Percentiles rank a stretch among this genome's conserved stretches.
Evolutionary conservation across 2,888 invertebrate genomes (phyloP).

Genomic region (Lepidochitona cinerea): DNA sequence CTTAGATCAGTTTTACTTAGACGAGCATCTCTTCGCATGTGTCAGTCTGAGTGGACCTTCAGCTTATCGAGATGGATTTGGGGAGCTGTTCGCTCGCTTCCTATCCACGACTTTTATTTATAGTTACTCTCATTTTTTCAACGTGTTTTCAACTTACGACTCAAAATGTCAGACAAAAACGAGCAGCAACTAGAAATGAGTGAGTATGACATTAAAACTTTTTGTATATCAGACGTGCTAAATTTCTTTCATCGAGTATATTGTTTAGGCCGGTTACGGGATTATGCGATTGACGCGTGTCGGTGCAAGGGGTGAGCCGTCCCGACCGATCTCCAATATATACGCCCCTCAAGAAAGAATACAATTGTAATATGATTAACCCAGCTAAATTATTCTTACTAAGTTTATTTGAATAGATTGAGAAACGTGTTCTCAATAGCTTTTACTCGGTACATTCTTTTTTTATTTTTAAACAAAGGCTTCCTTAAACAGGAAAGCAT

Average conservation of each 20-base stretch:
- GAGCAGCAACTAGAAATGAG: not conserved
- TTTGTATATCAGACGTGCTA: not conserved
- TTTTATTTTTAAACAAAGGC: no score
- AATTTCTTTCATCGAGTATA: not conserved
- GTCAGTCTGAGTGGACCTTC: not conserved
- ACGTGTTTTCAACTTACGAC: not conserved
- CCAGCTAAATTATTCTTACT: no score
- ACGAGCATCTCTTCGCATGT: not conserved
- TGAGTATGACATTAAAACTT: conserved; percentile 1
- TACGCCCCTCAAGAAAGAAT: not conserved
- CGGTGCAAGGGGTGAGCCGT: not conserved
- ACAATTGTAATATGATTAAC: no score
- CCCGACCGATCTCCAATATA: not conserved
- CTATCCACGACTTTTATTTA: not conserved
- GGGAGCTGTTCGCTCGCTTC: not conserved
- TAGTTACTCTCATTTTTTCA: not conserved
- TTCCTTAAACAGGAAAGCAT: no score
- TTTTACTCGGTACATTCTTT: no score
- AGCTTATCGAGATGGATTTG: not conserved
- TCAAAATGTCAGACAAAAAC: conserved; percentile 4
- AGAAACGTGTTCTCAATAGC: no score
- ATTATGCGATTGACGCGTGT: not conserved
- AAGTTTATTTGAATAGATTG: no score
- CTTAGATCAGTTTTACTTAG: not conserved
- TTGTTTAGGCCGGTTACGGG: not conserved